Evolutionary conservation across 2,888 invertebrate species (phyloP).

Genomic region (Xestia rhomboidea): DNA sequence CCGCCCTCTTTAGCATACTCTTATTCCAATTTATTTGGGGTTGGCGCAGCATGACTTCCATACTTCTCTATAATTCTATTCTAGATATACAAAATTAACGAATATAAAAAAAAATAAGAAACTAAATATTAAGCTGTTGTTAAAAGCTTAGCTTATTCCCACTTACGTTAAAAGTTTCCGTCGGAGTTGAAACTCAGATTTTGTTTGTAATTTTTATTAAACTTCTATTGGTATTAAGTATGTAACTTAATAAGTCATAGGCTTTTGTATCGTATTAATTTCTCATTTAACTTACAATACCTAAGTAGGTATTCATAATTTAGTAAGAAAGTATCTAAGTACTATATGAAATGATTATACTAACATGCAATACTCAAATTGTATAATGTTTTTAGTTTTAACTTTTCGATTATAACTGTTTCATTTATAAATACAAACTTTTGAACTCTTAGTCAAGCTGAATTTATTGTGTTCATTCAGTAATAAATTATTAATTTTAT

Average conservation of each 20-base stretch:
- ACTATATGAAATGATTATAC: neutral
- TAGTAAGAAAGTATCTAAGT: neutral
- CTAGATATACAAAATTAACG: neutral
- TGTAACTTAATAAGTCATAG: neutral
- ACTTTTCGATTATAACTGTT: neutral
- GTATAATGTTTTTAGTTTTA: neutral
- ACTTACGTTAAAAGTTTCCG: slow-evolving; percentile 18
- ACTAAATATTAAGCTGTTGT: neutral
- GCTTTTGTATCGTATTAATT: neutral
- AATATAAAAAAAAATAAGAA: neutral
- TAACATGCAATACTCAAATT: neutral
- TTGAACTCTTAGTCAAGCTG: slow-evolving; percentile 4
- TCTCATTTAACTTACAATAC: neutral
- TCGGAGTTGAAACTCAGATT: slow-evolving; percentile 5
- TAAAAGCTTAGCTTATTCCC: neutral
- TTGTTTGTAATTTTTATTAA: neutral
- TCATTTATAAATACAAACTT: neutral
- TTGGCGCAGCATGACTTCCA: too few species aligned
- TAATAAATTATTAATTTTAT: slow-evolving; percentile 17
- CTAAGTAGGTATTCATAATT: neutral
- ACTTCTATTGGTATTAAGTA: neutral
- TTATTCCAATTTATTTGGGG: too few species aligned
- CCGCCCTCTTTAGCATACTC: too few species aligned
- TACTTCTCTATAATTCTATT: too few species aligned
- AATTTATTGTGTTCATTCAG: slow-evolving; percentile 18